Percentiles rank a stretch among this genome's conserved stretches.
Evolutionary conservation across 2,797 vertebrate species (phyloP).

Genomic region (Moxostoma hubbsi): DNA sequence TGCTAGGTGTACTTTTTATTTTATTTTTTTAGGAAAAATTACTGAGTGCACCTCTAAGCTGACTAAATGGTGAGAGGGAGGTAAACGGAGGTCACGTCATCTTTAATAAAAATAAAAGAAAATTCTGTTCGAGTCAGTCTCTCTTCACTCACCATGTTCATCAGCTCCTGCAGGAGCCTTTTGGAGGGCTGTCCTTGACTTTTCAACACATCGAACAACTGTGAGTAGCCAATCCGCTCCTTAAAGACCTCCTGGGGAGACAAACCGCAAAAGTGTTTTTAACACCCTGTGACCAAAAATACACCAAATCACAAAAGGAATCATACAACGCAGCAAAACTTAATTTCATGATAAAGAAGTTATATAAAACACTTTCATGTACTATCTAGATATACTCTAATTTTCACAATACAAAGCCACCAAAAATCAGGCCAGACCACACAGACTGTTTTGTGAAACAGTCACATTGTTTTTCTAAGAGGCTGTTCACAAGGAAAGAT

Average conservation of each 20-base stretch:
- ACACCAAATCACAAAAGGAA: constrained; percentile 9
- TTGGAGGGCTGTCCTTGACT: constrained; percentile 91
- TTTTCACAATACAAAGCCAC: not conserved
- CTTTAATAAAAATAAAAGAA: not conserved
- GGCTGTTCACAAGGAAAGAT: not conserved
- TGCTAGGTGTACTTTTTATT: too few species aligned
- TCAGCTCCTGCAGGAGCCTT: constrained; percentile 90
- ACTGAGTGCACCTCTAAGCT: not conserved
- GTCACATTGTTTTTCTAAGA: not conserved
- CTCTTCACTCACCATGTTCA: constrained; percentile 89
- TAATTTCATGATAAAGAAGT: not conserved
- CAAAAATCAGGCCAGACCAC: too few species aligned
- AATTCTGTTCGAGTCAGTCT: not conserved
- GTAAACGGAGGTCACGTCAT: not conserved
- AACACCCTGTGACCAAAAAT: not conserved
- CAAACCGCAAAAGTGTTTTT: constrained; percentile 6
- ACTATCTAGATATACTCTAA: not conserved
- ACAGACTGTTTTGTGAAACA: not conserved
- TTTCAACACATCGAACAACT: constrained; percentile 91
- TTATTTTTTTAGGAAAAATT: not conserved
- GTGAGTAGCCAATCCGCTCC: constrained; percentile 93
- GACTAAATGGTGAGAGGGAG: not conserved
- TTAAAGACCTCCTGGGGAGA: constrained; percentile 93
- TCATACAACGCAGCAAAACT: not conserved
- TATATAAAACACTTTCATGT: not conserved